Percentiles rank a stretch among this genome's conserved stretches.
These are phyloP conservation scores for Dolichopus griseipennis DNA, from an alignment of 2,888 invertebrate genomes.

Conservation along the genomic window DNA sequence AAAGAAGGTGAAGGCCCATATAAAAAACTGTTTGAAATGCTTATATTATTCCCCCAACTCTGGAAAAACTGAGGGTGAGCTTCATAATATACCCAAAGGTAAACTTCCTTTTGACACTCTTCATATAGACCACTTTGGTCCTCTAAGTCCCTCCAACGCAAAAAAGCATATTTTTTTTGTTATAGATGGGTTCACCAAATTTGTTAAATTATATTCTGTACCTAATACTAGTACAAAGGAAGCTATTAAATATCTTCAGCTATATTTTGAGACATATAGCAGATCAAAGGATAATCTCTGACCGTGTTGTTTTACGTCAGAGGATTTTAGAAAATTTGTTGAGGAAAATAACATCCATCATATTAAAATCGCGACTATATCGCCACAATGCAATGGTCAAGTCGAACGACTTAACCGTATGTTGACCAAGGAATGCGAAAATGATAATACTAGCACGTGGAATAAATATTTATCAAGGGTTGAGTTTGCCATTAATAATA, in stretches of 20 bases:
- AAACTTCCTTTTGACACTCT: background rate
- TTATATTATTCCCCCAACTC: background rate
- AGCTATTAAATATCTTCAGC: background rate
- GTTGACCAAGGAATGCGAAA: no score
- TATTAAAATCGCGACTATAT: background rate
- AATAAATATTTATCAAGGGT: no score
- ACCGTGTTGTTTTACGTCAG: background rate
- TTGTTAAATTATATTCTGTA: no score
- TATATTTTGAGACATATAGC: background rate
- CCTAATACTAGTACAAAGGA: background rate
- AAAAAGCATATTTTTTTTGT: background rate
- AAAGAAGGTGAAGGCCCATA: slow-evolving; percentile 13
- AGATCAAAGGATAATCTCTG: background rate
- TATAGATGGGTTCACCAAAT: no score
- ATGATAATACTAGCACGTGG: no score
- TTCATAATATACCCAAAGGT: background rate
- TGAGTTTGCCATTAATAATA: no score
- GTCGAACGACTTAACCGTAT: no score
- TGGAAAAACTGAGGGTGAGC: background rate
- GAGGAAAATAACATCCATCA: background rate
- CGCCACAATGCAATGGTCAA: background rate
- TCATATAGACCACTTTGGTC: slow-evolving; percentile 2
- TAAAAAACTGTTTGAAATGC: slow-evolving; percentile 2
- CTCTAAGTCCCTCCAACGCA: background rate
- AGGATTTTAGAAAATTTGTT: background rate